Evolutionary conservation across 1,140 invertebrate species (phyloP).

Genomic region (Babylonia areolata): DNA sequence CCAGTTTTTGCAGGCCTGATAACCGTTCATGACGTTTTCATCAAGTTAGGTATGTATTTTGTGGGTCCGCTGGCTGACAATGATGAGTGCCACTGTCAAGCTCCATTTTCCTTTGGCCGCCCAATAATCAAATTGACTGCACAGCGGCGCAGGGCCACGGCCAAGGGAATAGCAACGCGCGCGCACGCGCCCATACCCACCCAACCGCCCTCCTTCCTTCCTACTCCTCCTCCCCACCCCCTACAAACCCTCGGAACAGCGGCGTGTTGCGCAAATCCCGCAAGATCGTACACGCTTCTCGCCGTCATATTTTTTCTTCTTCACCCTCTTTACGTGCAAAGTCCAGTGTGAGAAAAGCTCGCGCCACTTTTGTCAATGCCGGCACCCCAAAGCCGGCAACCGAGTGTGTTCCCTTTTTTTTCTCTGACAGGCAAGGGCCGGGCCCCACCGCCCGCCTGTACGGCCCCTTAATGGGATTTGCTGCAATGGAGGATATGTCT

Average conservation of each 20-base stretch:
- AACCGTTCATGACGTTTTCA: conserved; percentile 4
- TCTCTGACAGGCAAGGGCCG: conserved; percentile 2
- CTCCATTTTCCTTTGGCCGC: neutral
- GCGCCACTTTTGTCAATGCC: conserved; percentile 12
- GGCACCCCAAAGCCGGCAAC: neutral
- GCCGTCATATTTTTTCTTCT: neutral
- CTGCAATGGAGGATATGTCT: conserved; percentile 31
- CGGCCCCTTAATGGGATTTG: conserved; percentile 22
- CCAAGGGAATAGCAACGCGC: neutral
- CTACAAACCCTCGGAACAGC: neutral
- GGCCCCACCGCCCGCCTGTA: conserved; percentile 3
- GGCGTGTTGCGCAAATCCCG: neutral
- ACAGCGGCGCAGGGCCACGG: neutral
- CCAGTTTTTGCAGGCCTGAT: neutral
- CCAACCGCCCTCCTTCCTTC: neutral
- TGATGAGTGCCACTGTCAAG: conserved; percentile 4
- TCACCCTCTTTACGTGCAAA: neutral
- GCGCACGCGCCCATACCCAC: no score
- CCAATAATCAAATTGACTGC: neutral
- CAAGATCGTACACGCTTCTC: neutral
- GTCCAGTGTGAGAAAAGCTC: neutral
- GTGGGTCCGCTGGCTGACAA: neutral
- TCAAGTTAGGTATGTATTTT: conserved; percentile 19
- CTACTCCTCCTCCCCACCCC: neutral
- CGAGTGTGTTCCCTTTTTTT: neutral